Evolutionary conservation across 2,888 invertebrate genomes (phyloP).

Genomic region (Adelognathus sp.): DNA sequence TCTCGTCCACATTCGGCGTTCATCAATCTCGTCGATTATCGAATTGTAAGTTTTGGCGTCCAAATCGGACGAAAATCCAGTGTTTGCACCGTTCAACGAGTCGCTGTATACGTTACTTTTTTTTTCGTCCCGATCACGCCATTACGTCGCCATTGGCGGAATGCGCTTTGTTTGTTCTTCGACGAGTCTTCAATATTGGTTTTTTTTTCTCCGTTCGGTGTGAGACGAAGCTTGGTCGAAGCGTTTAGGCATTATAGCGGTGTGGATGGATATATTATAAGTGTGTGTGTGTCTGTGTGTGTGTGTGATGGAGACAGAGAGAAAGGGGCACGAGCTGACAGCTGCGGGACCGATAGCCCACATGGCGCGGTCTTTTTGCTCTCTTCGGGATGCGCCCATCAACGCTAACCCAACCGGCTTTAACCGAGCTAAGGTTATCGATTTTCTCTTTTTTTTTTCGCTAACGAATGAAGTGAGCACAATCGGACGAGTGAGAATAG

Average conservation of each 20-base stretch:
- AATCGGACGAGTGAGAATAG: not conserved
- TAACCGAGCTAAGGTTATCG: constrained; percentile 65
- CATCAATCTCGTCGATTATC: too few relatives aligned
- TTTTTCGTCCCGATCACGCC: too few relatives aligned
- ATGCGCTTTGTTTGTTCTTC: too few relatives aligned
- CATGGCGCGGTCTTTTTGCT: constrained; percentile 72
- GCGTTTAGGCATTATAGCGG: constrained; percentile 22
- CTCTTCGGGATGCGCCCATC: constrained; percentile 68
- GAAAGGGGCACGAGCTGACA: constrained; percentile 68
- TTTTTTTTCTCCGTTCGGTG: too few relatives aligned
- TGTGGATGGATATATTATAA: not conserved
- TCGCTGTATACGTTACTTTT: too few relatives aligned
- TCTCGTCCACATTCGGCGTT: too few relatives aligned
- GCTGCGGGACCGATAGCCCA: constrained; percentile 75
- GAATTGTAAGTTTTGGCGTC: too few relatives aligned
- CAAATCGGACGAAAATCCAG: too few relatives aligned
- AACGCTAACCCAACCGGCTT: constrained; percentile 33
- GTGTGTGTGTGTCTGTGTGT: constrained; percentile 30
- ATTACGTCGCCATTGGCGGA: too few relatives aligned
- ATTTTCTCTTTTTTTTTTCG: constrained; percentile 72
- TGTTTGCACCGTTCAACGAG: too few relatives aligned
- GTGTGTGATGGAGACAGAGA: constrained; percentile 17
- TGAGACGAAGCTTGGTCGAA: constrained; percentile 63
- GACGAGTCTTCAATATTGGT: too few relatives aligned
- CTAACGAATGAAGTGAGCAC: constrained; percentile 60